phyloP scores from a whole-genome alignment of 2,113 vertebrate genomes.

The Pleuronectes platessa region DNA sequence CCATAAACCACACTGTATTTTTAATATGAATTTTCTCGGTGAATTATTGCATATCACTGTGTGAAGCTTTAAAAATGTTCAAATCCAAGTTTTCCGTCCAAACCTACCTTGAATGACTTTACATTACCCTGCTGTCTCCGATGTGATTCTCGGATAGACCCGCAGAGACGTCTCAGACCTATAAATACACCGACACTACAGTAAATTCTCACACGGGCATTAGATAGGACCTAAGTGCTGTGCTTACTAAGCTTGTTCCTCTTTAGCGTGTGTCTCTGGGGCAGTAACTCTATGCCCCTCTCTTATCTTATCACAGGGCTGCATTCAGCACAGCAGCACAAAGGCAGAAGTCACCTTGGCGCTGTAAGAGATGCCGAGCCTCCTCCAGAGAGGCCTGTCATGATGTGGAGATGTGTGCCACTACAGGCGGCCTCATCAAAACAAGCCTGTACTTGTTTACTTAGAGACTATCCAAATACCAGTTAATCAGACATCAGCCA shows the following conservation, averaged over 20 bases:
- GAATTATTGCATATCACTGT: background rate
- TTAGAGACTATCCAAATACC: constrained; percentile 2
- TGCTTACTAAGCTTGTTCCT: constrained; percentile 69
- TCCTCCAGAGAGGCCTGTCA: constrained; percentile 47
- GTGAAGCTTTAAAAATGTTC: background rate
- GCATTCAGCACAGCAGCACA: constrained; percentile 58
- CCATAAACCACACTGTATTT: background rate
- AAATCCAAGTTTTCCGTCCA: background rate
- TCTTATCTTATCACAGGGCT: constrained; percentile 67
- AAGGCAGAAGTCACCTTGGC: constrained; percentile 73
- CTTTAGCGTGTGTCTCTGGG: constrained; percentile 61
- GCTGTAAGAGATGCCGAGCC: constrained; percentile 58
- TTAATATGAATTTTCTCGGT: background rate
- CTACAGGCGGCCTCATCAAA: constrained; percentile 36
- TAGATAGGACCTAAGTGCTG: constrained; percentile 44
- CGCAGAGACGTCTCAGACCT: constrained; percentile 28
- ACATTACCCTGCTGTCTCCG: constrained; percentile 21
- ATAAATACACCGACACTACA: constrained; percentile 47
- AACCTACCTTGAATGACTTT: constrained; percentile 28
- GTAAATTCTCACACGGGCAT: constrained; percentile 41
- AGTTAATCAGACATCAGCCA: background rate
- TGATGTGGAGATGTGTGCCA: constrained; percentile 38
- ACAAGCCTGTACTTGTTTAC: constrained; percentile 11
- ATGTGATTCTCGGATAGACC: constrained; percentile 23
- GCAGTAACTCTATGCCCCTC: constrained; percentile 56